Percentiles rank a stretch among this genome's conserved stretches.
Evolutionary conservation across 2,888 invertebrate species (phyloP).

Genomic region (Phaonia tiefii): DNA sequence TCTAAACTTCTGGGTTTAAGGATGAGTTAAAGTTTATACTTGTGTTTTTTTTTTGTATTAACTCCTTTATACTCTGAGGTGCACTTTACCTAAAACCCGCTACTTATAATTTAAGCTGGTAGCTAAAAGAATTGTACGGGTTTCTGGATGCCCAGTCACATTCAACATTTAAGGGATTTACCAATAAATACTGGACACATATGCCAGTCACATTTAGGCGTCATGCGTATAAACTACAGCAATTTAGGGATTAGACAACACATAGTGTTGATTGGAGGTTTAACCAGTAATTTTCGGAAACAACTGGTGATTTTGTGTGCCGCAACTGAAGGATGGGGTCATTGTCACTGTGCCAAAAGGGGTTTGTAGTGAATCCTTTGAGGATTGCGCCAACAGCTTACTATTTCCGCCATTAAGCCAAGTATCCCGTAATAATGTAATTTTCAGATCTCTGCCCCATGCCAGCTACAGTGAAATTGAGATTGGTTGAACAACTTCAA

Average conservation of each 20-base stretch:
- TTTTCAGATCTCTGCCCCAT: too few relatives aligned
- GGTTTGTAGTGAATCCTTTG: too few relatives aligned
- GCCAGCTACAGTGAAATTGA: too few relatives aligned
- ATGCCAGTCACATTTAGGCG: not conserved
- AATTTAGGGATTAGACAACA: constrained; percentile 4
- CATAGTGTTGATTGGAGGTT: constrained; percentile 10
- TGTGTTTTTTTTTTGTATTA: not conserved
- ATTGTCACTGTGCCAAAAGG: too few relatives aligned
- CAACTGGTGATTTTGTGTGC: too few relatives aligned
- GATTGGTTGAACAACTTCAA: too few relatives aligned
- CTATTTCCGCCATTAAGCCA: too few relatives aligned
- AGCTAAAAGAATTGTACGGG: not conserved
- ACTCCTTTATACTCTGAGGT: constrained; percentile 11
- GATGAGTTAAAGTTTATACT: not conserved
- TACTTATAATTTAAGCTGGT: constrained; percentile 40
- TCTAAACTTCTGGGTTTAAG: not conserved
- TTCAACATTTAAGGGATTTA: constrained; percentile 2
- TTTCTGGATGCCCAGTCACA: not conserved
- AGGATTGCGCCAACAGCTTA: too few relatives aligned
- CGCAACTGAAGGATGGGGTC: too few relatives aligned
- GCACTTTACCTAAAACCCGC: constrained; percentile 27
- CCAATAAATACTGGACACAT: constrained; percentile 24
- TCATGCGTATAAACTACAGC: not conserved
- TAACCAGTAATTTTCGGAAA: too few relatives aligned
- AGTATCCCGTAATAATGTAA: too few relatives aligned